Conservation (phyloP, 2,888 invertebrate genomes). For the Ichneumoninae sp. region DNA sequence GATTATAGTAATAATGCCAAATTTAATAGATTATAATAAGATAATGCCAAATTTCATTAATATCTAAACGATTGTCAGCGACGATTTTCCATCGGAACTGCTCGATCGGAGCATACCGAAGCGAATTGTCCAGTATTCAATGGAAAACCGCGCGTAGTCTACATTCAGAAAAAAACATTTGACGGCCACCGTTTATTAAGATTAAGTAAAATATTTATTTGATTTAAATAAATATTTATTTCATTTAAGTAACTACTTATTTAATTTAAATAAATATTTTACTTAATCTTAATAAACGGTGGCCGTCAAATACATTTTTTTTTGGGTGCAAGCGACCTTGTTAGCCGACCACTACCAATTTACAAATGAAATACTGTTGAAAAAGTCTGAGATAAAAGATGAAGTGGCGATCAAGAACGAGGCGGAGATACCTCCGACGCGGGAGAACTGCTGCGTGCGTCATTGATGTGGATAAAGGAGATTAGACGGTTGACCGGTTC, state of each 20-base stretch:
- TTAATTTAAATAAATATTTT: too few relatives aligned
- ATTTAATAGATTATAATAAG: too few relatives aligned
- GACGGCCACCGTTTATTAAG: too few relatives aligned
- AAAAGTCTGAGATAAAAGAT: neutral
- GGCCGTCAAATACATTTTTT: too few relatives aligned
- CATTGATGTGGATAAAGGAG: slow-evolving; percentile 80
- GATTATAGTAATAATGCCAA: neutral
- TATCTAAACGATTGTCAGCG: neutral
- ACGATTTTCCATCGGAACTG: slow-evolving; percentile 30
- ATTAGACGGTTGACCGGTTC: slow-evolving; percentile 78
- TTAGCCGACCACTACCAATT: neutral
- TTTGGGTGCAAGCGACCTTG: neutral
- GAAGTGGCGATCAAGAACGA: neutral
- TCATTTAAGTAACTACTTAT: too few relatives aligned
- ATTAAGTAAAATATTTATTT: too few relatives aligned
- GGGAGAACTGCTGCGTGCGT: slow-evolving; percentile 76
- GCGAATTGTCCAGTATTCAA: neutral
- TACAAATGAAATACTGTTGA: neutral
- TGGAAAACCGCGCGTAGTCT: neutral
- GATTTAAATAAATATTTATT: too few relatives aligned
- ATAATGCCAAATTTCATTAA: too few relatives aligned
- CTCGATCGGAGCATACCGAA: slow-evolving; percentile 29
- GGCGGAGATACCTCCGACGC: neutral
- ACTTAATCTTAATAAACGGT: too few relatives aligned
- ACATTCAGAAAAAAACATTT: too few relatives aligned